phyloP scores from a whole-genome alignment of 1,140 invertebrate species.

The Phthorimaea operculella region DNA sequence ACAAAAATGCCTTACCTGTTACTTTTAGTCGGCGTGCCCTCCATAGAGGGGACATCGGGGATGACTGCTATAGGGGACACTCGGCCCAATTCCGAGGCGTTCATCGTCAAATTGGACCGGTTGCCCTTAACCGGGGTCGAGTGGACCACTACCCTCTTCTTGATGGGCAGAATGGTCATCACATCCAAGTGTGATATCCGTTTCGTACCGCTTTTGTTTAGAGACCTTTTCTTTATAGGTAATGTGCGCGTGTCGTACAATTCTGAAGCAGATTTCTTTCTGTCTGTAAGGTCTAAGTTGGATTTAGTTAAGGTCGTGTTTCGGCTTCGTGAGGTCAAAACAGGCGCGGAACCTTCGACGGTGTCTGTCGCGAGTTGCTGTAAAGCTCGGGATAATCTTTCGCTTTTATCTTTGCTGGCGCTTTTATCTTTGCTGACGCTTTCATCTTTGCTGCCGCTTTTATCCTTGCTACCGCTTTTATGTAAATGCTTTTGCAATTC shows the following conservation, averaged over 20 bases:
- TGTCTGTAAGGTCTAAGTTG: neutral
- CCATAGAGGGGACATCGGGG: too few relatives aligned
- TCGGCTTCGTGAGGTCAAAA: constrained; percentile 15
- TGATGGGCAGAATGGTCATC: constrained; percentile 24
- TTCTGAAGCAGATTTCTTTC: constrained; percentile 27
- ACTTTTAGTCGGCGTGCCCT: too few relatives aligned
- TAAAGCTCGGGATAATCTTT: constrained; percentile 23
- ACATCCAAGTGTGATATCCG: neutral
- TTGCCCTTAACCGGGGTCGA: constrained; percentile 41
- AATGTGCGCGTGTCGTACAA: constrained; percentile 32
- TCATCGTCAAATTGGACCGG: constrained; percentile 19
- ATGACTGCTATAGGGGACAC: constrained; percentile 33
- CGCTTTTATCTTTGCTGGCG: neutral
- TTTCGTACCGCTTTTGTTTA: constrained; percentile 8
- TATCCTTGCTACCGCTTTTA: constrained; percentile 7
- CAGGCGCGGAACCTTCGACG: constrained; percentile 25
- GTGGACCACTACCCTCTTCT: constrained; percentile 38
- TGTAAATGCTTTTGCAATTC: constrained; percentile 28
- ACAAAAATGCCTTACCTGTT: too few relatives aligned
- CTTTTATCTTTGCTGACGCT: neutral
- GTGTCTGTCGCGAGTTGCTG: constrained; percentile 33
- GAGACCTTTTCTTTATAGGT: constrained; percentile 44
- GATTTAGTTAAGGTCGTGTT: constrained; percentile 13
- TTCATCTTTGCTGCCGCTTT: neutral
- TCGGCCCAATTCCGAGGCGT: constrained; percentile 30